Evolutionary conservation across 2,888 invertebrate species (phyloP), one percentile per base, ranked within the genome.

Genomic region (Cantharis nigra): DNA sequence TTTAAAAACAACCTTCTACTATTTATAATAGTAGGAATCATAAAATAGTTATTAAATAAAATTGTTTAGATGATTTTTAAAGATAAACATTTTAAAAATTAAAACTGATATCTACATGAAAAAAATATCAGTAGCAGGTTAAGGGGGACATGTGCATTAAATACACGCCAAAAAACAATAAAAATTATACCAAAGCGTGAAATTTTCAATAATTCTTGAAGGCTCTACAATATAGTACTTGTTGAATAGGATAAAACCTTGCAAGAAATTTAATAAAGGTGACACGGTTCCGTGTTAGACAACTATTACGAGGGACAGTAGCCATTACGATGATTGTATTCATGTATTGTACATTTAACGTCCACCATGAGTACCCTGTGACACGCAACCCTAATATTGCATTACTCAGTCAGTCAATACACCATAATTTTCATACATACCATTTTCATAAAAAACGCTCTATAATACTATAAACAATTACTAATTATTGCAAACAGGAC

Each of bases 331-430:
- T 79, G 76, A 79, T 79, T 79, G 79, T 79, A 79, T 79, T 76
- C 78, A 78, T 78, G 77, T 78, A 78, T 77, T 79, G 77, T 79
- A 71, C 63, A 75, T 76, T 75, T 73, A 75, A 70, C 67, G 74
- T 75, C 73, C 75, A 73, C 64, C 64, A 72, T 26, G 70, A 79
- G 71, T 76, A 72, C 78, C 75, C 20, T n/a, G 69, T 30, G 74
- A 75, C 82, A 82, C 78, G 82, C 82, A 76, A 82, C 74, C 76
- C 79, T 80, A 82, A 82, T 82, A 81, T 81, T 82, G 74, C 75
- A 82, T 82, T 81, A 81, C 77, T 70, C 71, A 33, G 72, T 63
- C 80, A 67, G 65, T 67, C 81, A 82, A 81, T 81, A 81, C 79
- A 81, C 78, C 72, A 76, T 80, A 80, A 81, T 82, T 82, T 81